These are phyloP conservation scores for Rhipidura dahli DNA, from an alignment of 2,113 vertebrate species.

Conservation along the genomic window DNA sequence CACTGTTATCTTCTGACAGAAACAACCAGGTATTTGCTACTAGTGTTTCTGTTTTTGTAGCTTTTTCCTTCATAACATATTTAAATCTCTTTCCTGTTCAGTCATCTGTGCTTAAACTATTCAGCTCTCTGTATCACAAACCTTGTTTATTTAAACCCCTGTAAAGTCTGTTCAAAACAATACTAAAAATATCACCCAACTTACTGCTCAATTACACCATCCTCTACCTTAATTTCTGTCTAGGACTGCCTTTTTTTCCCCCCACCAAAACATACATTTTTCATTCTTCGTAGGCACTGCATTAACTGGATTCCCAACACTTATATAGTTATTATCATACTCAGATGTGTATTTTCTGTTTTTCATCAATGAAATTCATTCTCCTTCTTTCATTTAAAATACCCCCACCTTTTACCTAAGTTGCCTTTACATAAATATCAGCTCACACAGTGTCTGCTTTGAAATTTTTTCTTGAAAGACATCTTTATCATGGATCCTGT, in stretches of 20 bases:
- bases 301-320: neutral
- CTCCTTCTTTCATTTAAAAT: neutral
- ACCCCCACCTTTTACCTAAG: neutral
- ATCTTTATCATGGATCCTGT: neutral
- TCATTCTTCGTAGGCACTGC: neutral
- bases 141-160: neutral
- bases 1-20: neutral
- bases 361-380: neutral
- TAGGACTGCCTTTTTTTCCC: neutral
- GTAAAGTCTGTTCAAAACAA: neutral
- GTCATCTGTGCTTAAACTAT: neutral
- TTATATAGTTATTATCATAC: neutral
- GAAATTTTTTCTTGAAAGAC: neutral
- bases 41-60: neutral
- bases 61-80: neutral
- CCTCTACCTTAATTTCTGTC: neutral
- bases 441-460: neutral
- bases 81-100: neutral
- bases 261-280: neutral
- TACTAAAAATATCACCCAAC: neutral
- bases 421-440: neutral
- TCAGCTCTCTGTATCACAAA: neutral
- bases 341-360: neutral
- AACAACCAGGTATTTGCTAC: neutral
- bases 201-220: neutral